These are phyloP conservation scores for Nemotelus pantherinus DNA, from an alignment of 2,888 invertebrate species.

Conservation along the genomic window DNA sequence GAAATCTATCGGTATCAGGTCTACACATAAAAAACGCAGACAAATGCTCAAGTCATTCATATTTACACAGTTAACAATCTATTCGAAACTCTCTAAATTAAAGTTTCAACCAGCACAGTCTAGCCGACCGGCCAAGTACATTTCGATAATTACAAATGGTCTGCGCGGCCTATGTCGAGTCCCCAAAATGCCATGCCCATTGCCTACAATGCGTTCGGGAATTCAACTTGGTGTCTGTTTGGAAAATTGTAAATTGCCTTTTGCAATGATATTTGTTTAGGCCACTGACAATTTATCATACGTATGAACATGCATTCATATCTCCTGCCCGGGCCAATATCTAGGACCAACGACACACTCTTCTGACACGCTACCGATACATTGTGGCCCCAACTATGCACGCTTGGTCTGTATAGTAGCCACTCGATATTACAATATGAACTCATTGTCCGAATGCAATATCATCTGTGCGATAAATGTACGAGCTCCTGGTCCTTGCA, in stretches of 20 bases:
- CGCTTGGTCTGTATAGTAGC: background rate
- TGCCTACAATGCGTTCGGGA: conserved; percentile 1
- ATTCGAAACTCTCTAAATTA: too few relatives aligned
- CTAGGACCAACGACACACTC: conserved; percentile 1
- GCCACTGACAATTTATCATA: conserved; percentile 42
- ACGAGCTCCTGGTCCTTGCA: conserved; percentile 27
- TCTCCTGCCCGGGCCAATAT: conserved; percentile 6
- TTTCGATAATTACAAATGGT: conserved; percentile 18
- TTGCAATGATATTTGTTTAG: conserved; percentile 38
- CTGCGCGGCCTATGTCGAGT: background rate
- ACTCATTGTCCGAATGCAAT: conserved; percentile 35
- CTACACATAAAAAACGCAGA: too few relatives aligned
- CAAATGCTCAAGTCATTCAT: too few relatives aligned
- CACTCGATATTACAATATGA: conserved; percentile 30
- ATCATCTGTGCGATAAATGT: conserved; percentile 31
- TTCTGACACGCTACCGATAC: conserved; percentile 14
- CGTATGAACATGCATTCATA: conserved; percentile 26
- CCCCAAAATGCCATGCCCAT: background rate
- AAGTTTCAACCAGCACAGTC: too few relatives aligned
- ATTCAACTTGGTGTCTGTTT: background rate
- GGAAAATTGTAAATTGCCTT: conserved; percentile 41
- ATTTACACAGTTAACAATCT: too few relatives aligned
- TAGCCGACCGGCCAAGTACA: background rate
- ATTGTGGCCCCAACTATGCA: background rate
- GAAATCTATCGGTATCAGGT: too few relatives aligned